phyloP scores from a whole-genome alignment of 2,888 invertebrate species.

The Micoletzkya japonica region DNA sequence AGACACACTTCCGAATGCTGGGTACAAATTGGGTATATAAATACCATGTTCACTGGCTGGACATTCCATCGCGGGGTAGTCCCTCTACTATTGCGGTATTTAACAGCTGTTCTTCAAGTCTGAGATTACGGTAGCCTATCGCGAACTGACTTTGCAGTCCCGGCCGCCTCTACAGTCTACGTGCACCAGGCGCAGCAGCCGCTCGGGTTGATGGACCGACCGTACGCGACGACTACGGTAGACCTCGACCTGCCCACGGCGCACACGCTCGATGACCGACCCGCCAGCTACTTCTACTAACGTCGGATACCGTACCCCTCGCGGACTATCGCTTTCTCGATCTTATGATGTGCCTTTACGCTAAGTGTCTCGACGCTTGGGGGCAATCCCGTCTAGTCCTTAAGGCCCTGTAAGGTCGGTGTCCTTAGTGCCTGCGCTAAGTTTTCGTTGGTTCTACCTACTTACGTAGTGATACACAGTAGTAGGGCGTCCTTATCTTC shows the following conservation, averaged over 20 bases:
- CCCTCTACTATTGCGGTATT: background rate
- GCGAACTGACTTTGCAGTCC: constrained; percentile 17
- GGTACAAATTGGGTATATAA: too few relatives aligned
- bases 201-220: constrained; percentile 35
- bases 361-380: too few relatives aligned
- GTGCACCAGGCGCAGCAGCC: constrained; percentile 1
- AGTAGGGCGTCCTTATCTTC: too few relatives aligned
- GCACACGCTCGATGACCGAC: constrained; percentile 57
- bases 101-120: too few relatives aligned
- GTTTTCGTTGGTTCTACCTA: too few relatives aligned
- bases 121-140: constrained; percentile 1
- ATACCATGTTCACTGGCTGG: constrained; percentile 2
- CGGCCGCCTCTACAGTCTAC: constrained; percentile 26
- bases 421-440: too few relatives aligned
- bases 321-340: too few relatives aligned
- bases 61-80: constrained; percentile 5
- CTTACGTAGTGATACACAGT: too few relatives aligned
- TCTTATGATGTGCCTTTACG: too few relatives aligned
- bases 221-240: constrained; percentile 47
- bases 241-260: constrained; percentile 60
- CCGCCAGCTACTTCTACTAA: constrained; percentile 54
- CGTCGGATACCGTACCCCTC: background rate
- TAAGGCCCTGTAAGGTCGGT: too few relatives aligned
- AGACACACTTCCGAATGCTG: too few relatives aligned
- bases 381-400: too few relatives aligned